These are phyloP conservation scores for Erebia palarica DNA, from an alignment of 2,888 invertebrate species.

Conservation along the genomic window DNA sequence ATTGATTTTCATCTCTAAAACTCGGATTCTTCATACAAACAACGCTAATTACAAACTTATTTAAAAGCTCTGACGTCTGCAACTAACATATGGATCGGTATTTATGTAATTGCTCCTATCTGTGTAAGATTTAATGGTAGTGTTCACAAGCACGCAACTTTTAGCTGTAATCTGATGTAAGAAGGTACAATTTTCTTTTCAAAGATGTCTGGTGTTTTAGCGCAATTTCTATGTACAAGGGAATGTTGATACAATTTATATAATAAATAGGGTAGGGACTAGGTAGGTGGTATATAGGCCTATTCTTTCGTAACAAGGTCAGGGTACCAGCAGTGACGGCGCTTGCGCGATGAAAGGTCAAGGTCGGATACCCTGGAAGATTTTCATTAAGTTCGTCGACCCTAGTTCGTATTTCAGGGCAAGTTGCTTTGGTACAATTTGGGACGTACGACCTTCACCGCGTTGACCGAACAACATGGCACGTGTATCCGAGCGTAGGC, in stretches of 20 bases:
- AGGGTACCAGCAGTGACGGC: constrained; percentile 72
- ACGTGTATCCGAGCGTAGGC: constrained; percentile 71
- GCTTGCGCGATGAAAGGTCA: constrained; percentile 80
- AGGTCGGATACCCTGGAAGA: constrained; percentile 79
- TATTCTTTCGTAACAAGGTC: constrained; percentile 73
- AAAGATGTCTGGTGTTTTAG: constrained; percentile 6
- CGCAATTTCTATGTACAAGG: constrained; percentile 14
- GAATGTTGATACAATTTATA: constrained; percentile 23
- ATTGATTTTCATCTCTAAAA: too few relatives aligned
- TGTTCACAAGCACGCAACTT: neutral
- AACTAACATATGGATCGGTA: neutral
- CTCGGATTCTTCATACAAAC: too few relatives aligned
- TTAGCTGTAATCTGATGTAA: constrained; percentile 9
- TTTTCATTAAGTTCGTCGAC: constrained; percentile 75
- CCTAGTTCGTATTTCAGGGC: constrained; percentile 72
- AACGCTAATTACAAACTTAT: too few relatives aligned
- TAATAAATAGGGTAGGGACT: constrained; percentile 35
- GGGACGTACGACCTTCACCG: constrained; percentile 69
- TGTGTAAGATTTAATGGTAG: neutral
- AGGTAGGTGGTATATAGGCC: constrained; percentile 50
- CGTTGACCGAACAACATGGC: constrained; percentile 61
- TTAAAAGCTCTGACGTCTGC: too few relatives aligned
- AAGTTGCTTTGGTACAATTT: constrained; percentile 63
- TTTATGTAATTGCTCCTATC: neutral
- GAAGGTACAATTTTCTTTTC: constrained; percentile 7